Conservation (phyloP, 2,113 vertebrate species). For the Upupa epops region DNA sequence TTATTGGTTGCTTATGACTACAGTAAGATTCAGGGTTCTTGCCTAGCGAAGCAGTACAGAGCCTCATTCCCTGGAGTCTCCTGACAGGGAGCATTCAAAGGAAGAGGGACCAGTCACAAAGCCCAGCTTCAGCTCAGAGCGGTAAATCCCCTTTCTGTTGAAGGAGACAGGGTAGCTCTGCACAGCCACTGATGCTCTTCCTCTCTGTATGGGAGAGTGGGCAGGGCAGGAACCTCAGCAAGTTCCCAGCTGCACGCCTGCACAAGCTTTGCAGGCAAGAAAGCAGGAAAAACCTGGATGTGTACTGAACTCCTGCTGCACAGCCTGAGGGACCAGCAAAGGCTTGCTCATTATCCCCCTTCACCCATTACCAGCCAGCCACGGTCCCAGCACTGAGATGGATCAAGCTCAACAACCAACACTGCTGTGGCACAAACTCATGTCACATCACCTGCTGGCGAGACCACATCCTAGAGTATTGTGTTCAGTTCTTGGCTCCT, state of each 20-base stretch:
- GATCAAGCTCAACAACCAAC: neutral
- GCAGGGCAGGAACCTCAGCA: neutral
- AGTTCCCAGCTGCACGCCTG: neutral
- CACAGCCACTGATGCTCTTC: neutral
- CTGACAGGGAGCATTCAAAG: neutral
- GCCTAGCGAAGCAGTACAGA: neutral
- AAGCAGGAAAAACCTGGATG: neutral
- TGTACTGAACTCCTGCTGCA: neutral
- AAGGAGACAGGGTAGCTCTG: neutral
- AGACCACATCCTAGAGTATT: too few relatives aligned
- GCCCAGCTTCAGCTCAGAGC: neutral
- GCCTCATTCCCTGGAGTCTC: neutral
- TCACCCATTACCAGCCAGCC: neutral
- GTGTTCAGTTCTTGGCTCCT: too few relatives aligned
- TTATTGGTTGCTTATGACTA: neutral
- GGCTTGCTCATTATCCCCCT: neutral
- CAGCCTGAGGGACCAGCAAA: neutral
- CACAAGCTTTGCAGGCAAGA: neutral
- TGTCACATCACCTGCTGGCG: too few relatives aligned
- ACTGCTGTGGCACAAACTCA: neutral
- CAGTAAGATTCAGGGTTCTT: neutral
- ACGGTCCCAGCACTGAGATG: fast-evolving
- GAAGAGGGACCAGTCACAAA: neutral
- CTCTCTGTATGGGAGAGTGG: fast-evolving
- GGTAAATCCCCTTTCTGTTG: neutral